phyloP scores from a whole-genome alignment of 2,797 vertebrate species.

The Sandelia bainsii region DNA sequence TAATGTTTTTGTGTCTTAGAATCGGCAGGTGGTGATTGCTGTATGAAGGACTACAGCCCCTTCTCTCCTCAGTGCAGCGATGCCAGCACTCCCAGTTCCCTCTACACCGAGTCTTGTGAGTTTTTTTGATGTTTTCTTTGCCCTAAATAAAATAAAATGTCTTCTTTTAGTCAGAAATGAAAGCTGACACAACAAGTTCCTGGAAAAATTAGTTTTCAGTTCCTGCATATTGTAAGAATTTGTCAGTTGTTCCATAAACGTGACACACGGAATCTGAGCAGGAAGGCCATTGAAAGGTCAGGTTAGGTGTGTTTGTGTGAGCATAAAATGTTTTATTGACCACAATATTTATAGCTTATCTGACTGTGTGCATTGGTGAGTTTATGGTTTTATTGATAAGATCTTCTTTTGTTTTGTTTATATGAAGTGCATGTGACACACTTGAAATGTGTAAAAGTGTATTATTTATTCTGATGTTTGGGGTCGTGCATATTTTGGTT shows the following conservation, averaged over 20 bases:
- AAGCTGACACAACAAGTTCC: not conserved
- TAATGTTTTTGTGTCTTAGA: constrained; percentile 76
- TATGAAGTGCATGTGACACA: no score
- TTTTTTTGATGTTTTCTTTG: constrained; percentile 25
- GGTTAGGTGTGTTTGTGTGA: not conserved
- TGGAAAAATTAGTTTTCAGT: not conserved
- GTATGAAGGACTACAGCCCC: constrained; percentile 78
- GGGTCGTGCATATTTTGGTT: constrained; percentile 31
- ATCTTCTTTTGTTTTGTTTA: not conserved
- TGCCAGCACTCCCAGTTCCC: constrained; percentile 83
- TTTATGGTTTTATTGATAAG: not conserved
- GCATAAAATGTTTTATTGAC: constrained; percentile 3
- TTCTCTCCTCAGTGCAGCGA: constrained; percentile 84
- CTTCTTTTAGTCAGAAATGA: not conserved
- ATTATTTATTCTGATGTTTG: not conserved
- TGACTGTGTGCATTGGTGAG: no score
- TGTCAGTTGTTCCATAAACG: not conserved
- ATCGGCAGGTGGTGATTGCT: constrained; percentile 73
- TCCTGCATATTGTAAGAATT: not conserved
- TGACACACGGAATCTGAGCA: not conserved
- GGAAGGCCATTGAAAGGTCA: not conserved
- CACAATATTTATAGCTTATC: not conserved
- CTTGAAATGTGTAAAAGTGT: constrained; percentile 8
- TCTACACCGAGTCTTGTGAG: constrained; percentile 91
- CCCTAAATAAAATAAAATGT: not conserved